A percentile compares a stretch with the other conserved stretches of the same genome.
phyloP scores from a whole-genome alignment of 2,888 invertebrate species.

The Callyntrura sp. region DNA sequence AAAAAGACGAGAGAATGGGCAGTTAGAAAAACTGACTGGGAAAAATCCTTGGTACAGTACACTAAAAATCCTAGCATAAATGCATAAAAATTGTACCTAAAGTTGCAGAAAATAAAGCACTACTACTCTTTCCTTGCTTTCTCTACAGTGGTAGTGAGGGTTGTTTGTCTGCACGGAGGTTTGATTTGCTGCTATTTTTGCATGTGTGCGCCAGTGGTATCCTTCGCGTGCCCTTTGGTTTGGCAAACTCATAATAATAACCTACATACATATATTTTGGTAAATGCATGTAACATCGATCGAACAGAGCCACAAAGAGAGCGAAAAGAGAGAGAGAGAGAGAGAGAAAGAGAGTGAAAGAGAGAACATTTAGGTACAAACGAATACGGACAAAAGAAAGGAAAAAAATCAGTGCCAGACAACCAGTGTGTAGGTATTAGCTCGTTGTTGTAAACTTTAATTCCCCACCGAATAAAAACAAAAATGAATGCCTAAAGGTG shows the following conservation, averaged over 20 bases:
- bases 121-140: background rate
- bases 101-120: conserved; percentile 30
- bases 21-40: conserved; percentile 26
- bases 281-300: conserved; percentile 59
- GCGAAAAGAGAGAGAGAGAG: background rate
- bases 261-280: conserved; percentile 63
- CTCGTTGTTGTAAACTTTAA: background rate
- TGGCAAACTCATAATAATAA: conserved; percentile 63
- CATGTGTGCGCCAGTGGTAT: conserved; percentile 10
- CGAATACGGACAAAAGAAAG: background rate
- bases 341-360: background rate
- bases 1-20: conserved; percentile 35
- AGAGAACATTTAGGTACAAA: background rate
- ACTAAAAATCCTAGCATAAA: background rate
- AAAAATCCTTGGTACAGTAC: conserved; percentile 10
- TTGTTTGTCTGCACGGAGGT: background rate
- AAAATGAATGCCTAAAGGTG: background rate
- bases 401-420: conserved; percentile 23
- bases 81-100: background rate
- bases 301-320: background rate
- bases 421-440: background rate
- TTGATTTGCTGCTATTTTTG: background rate
- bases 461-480: background rate
- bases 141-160: no score
- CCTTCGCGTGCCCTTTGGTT: conserved; percentile 63